phyloP scores from a whole-genome alignment of 2,113 vertebrate genomes.

The Esox niger region DNA sequence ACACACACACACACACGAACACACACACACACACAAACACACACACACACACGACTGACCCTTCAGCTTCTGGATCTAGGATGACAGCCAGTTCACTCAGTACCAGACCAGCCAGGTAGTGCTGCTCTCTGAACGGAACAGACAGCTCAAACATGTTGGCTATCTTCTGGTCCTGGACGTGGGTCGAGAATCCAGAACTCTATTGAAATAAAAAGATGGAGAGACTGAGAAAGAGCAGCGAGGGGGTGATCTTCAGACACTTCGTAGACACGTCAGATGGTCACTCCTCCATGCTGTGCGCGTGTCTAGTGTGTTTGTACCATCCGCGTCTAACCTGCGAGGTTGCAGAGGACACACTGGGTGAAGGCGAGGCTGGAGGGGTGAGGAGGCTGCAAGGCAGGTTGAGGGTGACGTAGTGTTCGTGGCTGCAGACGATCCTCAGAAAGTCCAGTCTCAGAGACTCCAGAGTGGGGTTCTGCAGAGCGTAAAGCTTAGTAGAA shows the following conservation, averaged over 20 bases:
- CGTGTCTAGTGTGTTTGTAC: background rate
- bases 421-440: conserved; percentile 92
- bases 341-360: conserved; percentile 94
- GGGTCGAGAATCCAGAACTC: conserved; percentile 98
- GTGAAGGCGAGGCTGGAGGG: conserved; percentile 93
- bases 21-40: no score
- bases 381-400: conserved; percentile 94
- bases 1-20: no score
- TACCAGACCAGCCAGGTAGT: conserved; percentile 93
- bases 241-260: background rate
- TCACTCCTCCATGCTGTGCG: background rate
- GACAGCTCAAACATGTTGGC: conserved; percentile 99
- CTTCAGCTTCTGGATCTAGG: conserved; percentile 94
- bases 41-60: conserved; percentile 79
- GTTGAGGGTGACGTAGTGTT: conserved; percentile 97
- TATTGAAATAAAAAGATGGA: conserved; percentile 50
- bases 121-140: conserved; percentile 94
- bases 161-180: conserved; percentile 96
- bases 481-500: conserved; percentile 85
- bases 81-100: conserved; percentile 91
- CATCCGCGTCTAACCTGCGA: conserved; percentile 82
- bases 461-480: conserved; percentile 88
- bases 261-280: no score
- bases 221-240: background rate
- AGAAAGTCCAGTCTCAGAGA: conserved; percentile 93